Percentiles rank a stretch among this genome's conserved stretches.
phyloP scores from a whole-genome alignment of 1,140 invertebrate genomes.

The Dinothrombium tinctorium region DNA sequence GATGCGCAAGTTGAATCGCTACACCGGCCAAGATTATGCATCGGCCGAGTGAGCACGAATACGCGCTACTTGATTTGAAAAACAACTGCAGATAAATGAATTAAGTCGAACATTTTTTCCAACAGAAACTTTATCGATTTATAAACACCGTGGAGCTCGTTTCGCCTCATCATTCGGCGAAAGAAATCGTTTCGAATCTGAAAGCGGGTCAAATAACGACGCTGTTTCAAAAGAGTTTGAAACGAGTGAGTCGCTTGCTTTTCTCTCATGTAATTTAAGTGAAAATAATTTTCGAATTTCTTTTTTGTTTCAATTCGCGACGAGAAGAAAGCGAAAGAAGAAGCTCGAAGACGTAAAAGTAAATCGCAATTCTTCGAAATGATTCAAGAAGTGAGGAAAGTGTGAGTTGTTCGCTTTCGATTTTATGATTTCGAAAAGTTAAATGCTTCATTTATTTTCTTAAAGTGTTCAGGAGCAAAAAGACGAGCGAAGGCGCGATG shows the following conservation, averaged over 20 bases:
- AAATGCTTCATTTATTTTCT: conserved; percentile 2
- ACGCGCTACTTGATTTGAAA: too few relatives aligned
- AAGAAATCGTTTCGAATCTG: conserved; percentile 65
- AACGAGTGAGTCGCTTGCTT: conserved; percentile 39
- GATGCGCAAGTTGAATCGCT: too few relatives aligned
- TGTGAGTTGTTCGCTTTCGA: conserved; percentile 10
- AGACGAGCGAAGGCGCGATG: conserved; percentile 8
- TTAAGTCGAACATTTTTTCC: conserved; percentile 14
- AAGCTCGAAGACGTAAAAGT: conserved; percentile 55
- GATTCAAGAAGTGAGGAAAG: conserved; percentile 60
- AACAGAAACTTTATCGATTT: conserved; percentile 67
- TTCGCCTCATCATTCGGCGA: conserved; percentile 69
- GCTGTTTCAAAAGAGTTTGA: conserved; percentile 78
- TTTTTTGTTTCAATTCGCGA: neutral
- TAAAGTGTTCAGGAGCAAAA: conserved; percentile 8
- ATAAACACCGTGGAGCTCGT: conserved; percentile 76
- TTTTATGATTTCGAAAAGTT: neutral
- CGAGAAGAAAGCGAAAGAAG: conserved; percentile 75
- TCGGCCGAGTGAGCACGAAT: too few relatives aligned
- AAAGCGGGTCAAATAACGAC: conserved; percentile 70
- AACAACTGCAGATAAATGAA: too few relatives aligned
- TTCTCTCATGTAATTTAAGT: neutral
- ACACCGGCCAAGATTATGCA: too few relatives aligned
- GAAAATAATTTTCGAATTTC: neutral
- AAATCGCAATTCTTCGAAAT: conserved; percentile 79